phyloP scores from a whole-genome alignment of 2,888 invertebrate species.

The Microctonus hyperodae region DNA sequence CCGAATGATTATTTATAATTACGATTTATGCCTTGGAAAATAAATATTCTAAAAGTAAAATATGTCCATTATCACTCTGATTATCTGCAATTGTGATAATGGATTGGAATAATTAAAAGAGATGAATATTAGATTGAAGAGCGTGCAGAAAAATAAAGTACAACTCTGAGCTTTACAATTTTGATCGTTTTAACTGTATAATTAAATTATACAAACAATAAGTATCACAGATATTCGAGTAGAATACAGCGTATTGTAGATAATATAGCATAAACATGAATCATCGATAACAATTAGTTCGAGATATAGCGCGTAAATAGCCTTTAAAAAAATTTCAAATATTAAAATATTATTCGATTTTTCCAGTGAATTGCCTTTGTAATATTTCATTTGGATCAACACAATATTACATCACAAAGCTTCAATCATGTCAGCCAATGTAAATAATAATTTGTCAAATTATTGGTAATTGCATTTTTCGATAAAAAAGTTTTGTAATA shows the following conservation, averaged over 20 bases:
- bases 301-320: not conserved
- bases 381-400: not conserved
- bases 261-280: not conserved
- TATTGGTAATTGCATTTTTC: not conserved
- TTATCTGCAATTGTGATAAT: not conserved
- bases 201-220: not conserved
- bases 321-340: not conserved
- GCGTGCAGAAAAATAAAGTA: slow-evolving; percentile 1
- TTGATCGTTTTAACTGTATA: slow-evolving; percentile 16
- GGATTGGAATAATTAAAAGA: not conserved
- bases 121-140: not conserved
- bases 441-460: not conserved
- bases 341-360: not conserved
- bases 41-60: not conserved
- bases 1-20: slow-evolving; percentile 47
- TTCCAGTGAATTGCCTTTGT: not conserved
- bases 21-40: not conserved
- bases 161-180: slow-evolving; percentile 16
- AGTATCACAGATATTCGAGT: not conserved
- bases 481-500: not conserved
- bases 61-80: no score
- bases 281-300: not conserved
- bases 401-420: not conserved
- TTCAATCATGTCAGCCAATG: not conserved
- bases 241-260: not conserved